Evolutionary conservation across 2,113 vertebrate species (phyloP).

Genomic region (Cavia aperea): DNA sequence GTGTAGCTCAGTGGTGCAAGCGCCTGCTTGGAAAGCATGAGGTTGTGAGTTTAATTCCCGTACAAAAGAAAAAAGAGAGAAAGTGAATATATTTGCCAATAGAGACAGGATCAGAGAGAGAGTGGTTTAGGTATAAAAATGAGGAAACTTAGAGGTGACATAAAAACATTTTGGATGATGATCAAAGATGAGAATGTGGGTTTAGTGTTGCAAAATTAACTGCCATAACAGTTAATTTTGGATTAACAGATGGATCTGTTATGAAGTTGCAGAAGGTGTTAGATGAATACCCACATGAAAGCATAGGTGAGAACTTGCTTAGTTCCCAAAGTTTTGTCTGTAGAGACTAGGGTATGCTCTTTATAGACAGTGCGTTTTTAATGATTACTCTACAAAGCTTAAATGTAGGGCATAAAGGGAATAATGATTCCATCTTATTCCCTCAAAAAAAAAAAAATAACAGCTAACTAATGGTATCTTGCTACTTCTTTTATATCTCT

Average conservation of each 20-base stretch:
- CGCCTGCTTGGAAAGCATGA: too few relatives aligned
- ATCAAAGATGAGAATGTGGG: not conserved
- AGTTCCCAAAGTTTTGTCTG: not conserved
- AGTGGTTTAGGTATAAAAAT: slow-evolving; percentile 3
- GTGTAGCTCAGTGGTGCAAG: too few relatives aligned
- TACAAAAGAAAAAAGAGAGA: too few relatives aligned
- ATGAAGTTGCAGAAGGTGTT: not conserved
- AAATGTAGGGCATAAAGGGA: not conserved
- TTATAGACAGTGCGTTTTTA: not conserved
- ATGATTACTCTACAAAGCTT: not conserved
- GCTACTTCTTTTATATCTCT: not conserved
- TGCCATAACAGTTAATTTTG: not conserved
- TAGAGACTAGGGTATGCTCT: too few relatives aligned
- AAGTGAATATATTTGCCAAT: not conserved
- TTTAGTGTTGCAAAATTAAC: not conserved
- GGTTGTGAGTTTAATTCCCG: too few relatives aligned
- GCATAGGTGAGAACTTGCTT: not conserved
- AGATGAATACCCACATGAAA: not conserved
- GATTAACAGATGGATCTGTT: not conserved
- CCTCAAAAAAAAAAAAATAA: not conserved
- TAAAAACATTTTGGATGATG: not conserved
- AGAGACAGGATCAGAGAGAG: not conserved
- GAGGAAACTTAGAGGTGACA: not conserved
- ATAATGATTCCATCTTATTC: not conserved
- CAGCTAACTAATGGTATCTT: not conserved